A percentile compares a stretch with the other conserved stretches of the same genome.
Conservation (phyloP, 2,113 vertebrate species). For the Podarcis muralis region DNA sequence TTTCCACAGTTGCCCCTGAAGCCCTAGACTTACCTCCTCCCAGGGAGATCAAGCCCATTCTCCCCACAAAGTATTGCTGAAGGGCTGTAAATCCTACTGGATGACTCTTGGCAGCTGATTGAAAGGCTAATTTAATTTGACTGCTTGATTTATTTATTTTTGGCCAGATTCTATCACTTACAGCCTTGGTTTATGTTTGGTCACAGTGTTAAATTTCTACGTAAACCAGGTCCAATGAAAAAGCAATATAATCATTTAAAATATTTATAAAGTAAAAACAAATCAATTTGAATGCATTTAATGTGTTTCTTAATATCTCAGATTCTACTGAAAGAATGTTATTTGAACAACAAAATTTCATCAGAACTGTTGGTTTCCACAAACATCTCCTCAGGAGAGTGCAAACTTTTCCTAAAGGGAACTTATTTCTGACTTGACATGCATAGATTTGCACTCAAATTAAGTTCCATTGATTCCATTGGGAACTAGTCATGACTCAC, state of each 20-base stretch:
- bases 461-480: neutral
- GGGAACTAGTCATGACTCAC: neutral
- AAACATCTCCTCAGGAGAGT: conserved; percentile 29
- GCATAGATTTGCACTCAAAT: neutral
- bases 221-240: no score
- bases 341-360: neutral
- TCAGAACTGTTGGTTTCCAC: conserved; percentile 6
- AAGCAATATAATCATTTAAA: no score
- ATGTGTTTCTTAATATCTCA: neutral
- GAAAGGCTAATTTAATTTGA: neutral
- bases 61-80: neutral
- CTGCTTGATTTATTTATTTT: neutral
- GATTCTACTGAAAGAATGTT: neutral
- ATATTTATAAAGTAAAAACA: no score
- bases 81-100: neutral
- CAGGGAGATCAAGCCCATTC: no score
- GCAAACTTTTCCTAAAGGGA: neutral
- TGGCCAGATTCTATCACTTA: neutral
- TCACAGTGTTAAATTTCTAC: neutral
- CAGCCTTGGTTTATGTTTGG: neutral
- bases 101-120: neutral
- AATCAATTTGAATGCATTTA: no score
- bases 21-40: neutral
- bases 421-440: neutral
- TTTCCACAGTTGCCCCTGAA: neutral